Percentiles rank a stretch among this genome's conserved stretches.
These are phyloP conservation scores for Tetragonula carbonaria DNA, from an alignment of 2,888 invertebrate genomes.

Conservation along the genomic window DNA sequence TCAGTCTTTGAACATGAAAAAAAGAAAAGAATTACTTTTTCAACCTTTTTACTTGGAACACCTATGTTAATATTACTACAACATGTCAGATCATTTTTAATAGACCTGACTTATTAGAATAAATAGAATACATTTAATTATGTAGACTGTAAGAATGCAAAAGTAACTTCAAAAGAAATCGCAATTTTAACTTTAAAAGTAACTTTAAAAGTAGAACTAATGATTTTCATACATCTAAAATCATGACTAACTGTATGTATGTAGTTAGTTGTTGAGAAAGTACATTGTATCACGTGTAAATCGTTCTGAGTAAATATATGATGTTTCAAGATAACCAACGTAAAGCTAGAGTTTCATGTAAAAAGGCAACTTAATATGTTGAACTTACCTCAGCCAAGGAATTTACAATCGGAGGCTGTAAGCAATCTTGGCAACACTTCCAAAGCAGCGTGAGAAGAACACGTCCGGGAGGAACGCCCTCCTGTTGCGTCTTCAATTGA, in stretches of 20 bases:
- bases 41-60: background rate
- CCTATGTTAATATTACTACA: background rate
- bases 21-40: constrained; percentile 1
- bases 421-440: constrained; percentile 95
- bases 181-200: background rate
- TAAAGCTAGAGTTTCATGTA: background rate
- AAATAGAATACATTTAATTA: too few species aligned
- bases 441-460: constrained; percentile 93
- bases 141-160: background rate
- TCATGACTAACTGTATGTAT: background rate
- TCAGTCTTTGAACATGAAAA: constrained; percentile 87
- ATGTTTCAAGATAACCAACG: background rate
- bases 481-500: constrained; percentile 85
- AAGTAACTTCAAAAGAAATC: background rate
- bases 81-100: too few species aligned
- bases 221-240: too few species aligned
- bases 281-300: background rate
- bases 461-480: constrained; percentile 88
- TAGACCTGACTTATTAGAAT: too few species aligned
- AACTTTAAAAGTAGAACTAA: background rate
- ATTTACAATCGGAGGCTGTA: constrained; percentile 90
- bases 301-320: background rate
- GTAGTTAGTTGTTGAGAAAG: background rate
- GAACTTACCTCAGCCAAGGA: constrained; percentile 90
- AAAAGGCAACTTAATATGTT: background rate